Conservation (phyloP, 2,113 vertebrate genomes). For the Crocuta crocuta region DNA sequence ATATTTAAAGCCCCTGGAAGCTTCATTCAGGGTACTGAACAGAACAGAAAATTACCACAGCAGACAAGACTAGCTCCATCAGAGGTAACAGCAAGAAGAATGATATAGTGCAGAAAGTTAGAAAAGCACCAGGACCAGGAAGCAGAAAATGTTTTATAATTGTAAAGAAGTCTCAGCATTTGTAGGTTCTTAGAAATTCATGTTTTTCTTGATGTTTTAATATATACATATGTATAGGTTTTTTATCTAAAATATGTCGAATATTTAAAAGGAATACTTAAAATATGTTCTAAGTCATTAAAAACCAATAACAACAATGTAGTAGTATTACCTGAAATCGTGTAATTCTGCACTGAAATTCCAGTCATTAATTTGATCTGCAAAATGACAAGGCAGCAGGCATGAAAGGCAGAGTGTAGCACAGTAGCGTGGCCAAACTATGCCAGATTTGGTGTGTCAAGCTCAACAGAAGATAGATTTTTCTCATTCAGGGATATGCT, state of each 20-base stretch:
- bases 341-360: constrained; percentile 50
- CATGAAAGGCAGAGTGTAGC: background rate
- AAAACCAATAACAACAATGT: background rate
- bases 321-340: constrained; percentile 37
- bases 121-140: background rate
- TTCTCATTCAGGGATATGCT: background rate
- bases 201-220: background rate
- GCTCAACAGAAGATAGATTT: background rate
- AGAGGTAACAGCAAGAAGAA: background rate
- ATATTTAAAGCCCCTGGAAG: background rate
- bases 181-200: background rate
- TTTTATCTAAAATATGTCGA: constrained; percentile 31
- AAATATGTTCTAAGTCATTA: constrained; percentile 48
- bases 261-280: constrained; percentile 51
- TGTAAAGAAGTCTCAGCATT: background rate
- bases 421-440: background rate
- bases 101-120: background rate
- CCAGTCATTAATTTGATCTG: constrained; percentile 56
- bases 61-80: background rate
- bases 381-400: background rate
- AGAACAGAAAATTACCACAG: background rate
- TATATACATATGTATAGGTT: background rate
- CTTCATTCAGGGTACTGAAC: background rate
- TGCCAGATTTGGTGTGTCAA: background rate
- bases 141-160: background rate